phyloP scores from a whole-genome alignment of 2,888 invertebrate species.

The Tanytarsus gracilentus region DNA sequence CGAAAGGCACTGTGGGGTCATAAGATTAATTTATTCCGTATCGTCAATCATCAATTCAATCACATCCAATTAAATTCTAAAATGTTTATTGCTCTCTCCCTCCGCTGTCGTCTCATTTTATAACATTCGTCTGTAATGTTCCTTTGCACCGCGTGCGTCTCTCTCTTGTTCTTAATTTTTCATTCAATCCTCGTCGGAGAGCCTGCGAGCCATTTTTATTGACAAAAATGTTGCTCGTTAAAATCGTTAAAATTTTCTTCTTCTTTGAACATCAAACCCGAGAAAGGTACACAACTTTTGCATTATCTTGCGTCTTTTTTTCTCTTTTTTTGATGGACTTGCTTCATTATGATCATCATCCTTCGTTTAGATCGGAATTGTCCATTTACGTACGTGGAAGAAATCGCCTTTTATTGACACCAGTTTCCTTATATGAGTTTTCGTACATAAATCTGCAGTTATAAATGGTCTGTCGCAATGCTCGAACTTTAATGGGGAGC shows the following conservation, averaged over 20 bases:
- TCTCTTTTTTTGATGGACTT: background rate
- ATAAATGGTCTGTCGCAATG: background rate
- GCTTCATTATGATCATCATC: background rate
- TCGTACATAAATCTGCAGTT: background rate
- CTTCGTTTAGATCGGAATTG: background rate
- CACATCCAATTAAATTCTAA: slow-evolving; percentile 11
- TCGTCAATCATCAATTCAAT: slow-evolving; percentile 1
- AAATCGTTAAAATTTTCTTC: slow-evolving; percentile 6
- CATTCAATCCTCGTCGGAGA: background rate
- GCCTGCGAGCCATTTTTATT: background rate
- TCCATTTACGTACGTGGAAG: background rate
- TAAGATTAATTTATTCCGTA: no score
- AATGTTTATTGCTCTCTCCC: background rate
- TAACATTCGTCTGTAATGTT: background rate
- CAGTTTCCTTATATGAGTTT: slow-evolving; percentile 11
- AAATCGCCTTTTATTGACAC: background rate
- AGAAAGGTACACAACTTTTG: background rate
- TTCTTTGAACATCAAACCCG: background rate
- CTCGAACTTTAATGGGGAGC: background rate
- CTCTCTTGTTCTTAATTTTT: background rate
- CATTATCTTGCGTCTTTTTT: background rate
- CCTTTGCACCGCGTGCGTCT: background rate
- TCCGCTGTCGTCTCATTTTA: background rate
- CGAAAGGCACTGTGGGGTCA: background rate
- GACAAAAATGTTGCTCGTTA: background rate